Evolutionary conservation across 2,888 invertebrate genomes (phyloP).

Genomic region (Drosophila nigricruria): DNA sequence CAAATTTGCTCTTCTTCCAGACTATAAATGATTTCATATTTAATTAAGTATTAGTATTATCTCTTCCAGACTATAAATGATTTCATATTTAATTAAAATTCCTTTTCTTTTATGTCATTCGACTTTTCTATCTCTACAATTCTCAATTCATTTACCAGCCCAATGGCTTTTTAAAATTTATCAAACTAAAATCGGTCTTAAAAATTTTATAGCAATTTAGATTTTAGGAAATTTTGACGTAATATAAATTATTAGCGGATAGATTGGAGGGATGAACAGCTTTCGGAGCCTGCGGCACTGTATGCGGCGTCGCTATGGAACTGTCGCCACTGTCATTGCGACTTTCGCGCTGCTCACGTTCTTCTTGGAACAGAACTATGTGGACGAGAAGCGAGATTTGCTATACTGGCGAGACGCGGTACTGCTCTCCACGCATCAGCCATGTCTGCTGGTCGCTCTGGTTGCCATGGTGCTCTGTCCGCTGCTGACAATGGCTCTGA

Average conservation of each 20-base stretch:
- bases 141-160: too few relatives aligned
- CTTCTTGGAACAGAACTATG: constrained; percentile 15
- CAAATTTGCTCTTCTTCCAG: too few relatives aligned
- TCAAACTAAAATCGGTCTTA: background rate
- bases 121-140: background rate
- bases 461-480: background rate
- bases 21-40: too few relatives aligned
- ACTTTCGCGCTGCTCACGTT: background rate
- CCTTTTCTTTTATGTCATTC: background rate
- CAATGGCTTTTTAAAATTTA: constrained; percentile 6
- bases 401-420: constrained; percentile 16
- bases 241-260: background rate
- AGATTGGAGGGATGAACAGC: constrained; percentile 15
- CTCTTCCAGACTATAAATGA: too few relatives aligned
- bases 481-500: background rate
- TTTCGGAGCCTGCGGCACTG: constrained; percentile 11
- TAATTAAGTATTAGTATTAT: too few relatives aligned
- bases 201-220: background rate
- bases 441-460: background rate
- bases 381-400: constrained; percentile 10
- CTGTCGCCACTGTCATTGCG: background rate
- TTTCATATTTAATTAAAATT: too few relatives aligned
- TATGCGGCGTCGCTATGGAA: constrained; percentile 8
- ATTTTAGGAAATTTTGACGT: background rate
- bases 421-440: background rate